Conservation (phyloP, 2,888 invertebrate species). For the Sipunculus nudus region DNA sequence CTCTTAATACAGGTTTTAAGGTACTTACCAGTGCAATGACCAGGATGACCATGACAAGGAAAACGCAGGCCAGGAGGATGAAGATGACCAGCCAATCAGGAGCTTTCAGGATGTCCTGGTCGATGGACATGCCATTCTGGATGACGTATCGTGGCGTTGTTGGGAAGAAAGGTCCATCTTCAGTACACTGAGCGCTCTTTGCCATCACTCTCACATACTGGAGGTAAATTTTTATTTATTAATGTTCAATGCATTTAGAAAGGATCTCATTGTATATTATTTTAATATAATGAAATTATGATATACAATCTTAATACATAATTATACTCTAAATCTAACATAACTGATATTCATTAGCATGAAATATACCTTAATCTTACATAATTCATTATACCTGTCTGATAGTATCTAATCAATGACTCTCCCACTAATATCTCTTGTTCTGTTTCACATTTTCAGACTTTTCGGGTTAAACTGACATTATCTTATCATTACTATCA, state of each 20-base stretch:
- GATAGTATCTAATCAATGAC: too few species aligned
- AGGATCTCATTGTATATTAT: background rate
- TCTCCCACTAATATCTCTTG: too few species aligned
- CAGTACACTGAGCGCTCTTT: conserved; percentile 54
- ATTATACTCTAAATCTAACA: too few species aligned
- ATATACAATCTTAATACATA: background rate
- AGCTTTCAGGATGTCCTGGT: conserved; percentile 57
- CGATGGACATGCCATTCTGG: conserved; percentile 53
- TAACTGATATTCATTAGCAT: too few species aligned
- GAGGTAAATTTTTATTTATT: too few species aligned
- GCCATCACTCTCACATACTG: conserved; percentile 63
- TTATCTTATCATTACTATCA: too few species aligned
- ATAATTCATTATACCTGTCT: too few species aligned
- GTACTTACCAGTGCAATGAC: conserved; percentile 57
- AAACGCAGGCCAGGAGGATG: conserved; percentile 51
- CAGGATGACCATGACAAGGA: conserved; percentile 56
- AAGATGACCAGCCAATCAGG: conserved; percentile 63
- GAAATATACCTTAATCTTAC: too few species aligned
- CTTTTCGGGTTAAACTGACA: too few species aligned
- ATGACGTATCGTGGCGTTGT: conserved; percentile 55
- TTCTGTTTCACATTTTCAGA: too few species aligned
- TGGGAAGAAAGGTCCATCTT: conserved; percentile 62
- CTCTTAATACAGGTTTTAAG: too few species aligned
- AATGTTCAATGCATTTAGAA: too few species aligned
- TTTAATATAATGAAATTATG: background rate